Evolutionary conservation across 2,888 invertebrate species (phyloP).

Genomic region (Synergus gifuensis): DNA sequence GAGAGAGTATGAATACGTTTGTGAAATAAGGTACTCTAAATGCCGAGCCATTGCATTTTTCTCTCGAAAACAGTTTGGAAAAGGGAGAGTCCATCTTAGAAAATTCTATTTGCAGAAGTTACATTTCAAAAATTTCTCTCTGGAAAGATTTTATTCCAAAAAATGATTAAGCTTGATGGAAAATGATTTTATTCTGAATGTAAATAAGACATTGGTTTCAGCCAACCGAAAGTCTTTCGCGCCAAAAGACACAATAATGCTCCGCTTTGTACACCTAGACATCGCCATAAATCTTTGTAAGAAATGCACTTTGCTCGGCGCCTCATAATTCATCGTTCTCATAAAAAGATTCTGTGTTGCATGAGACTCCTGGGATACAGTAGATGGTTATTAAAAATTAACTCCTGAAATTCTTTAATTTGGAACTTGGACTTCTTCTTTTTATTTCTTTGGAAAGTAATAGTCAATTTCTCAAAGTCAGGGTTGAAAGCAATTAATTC

Average conservation of each 20-base stretch:
- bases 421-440: slow-evolving; percentile 19
- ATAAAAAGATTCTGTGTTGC: slow-evolving; percentile 51
- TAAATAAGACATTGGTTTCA: slow-evolving; percentile 31
- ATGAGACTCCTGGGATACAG: slow-evolving; percentile 48
- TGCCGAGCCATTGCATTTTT: background rate
- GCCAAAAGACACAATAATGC: slow-evolving; percentile 52
- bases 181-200: background rate
- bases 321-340: slow-evolving; percentile 52
- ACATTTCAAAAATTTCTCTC: too few relatives aligned
- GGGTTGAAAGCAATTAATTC: background rate
- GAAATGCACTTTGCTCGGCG: slow-evolving; percentile 51
- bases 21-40: slow-evolving; percentile 1
- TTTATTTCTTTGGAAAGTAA: slow-evolving; percentile 5
- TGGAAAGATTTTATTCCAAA: background rate
- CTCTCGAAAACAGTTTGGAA: background rate
- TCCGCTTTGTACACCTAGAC: slow-evolving; percentile 45
- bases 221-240: slow-evolving; percentile 40
- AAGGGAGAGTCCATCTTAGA: background rate
- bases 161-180: background rate
- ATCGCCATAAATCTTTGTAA: slow-evolving; percentile 49
- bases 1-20: background rate
- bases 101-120: background rate
- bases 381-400: slow-evolving; percentile 52
- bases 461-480: background rate
- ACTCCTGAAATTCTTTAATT: slow-evolving; percentile 48